Conservation (phyloP, 2,113 vertebrate species). For the Phaetusa simplex region DNA sequence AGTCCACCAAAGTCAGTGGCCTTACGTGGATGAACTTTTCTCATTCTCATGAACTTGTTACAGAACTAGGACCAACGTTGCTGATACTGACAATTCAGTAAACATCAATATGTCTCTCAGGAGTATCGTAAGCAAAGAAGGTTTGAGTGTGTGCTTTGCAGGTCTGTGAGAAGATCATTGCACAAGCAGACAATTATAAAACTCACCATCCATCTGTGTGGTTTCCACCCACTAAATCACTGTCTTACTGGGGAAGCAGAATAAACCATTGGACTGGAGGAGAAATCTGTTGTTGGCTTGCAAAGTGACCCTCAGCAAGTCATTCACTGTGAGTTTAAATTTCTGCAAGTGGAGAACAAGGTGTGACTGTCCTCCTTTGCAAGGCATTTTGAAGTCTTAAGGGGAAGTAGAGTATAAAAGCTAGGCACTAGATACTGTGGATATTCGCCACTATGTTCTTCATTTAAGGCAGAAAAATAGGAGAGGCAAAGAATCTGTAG, state of each 20-base stretch:
- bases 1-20: background rate
- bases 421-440: background rate
- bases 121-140: background rate
- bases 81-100: background rate
- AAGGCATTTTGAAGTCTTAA: background rate
- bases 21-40: background rate
- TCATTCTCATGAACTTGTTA: background rate
- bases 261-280: background rate
- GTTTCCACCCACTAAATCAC: background rate
- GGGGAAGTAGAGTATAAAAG: background rate
- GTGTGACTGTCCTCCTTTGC: background rate
- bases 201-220: fast-evolving
- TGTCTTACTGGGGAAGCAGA: background rate
- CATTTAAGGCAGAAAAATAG: background rate
- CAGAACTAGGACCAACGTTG: background rate
- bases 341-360: background rate
- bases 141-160: background rate
- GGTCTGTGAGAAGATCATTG: background rate
- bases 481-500: background rate
- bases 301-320: background rate
- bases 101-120: background rate
- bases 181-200: background rate
- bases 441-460: background rate
- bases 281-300: background rate
- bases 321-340: background rate